Conservation (phyloP, 2,797 vertebrate species). For the Bovichtus diacanthus region DNA sequence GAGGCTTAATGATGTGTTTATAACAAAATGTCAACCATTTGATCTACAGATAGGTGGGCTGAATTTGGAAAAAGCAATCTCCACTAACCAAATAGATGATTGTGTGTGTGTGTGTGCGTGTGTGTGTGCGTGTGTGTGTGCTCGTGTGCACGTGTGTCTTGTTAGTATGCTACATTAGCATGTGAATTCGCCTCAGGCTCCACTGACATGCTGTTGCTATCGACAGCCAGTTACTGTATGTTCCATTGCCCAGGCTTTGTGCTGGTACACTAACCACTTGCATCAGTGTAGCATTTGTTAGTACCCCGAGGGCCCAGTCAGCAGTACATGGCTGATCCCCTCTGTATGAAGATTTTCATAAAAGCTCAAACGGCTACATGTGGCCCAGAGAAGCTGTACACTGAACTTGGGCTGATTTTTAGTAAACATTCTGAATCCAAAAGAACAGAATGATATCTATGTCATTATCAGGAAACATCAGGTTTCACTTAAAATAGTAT, state of each 20-base stretch:
- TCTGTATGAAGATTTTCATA: not conserved
- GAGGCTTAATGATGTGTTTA: not conserved
- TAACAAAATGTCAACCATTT: not conserved
- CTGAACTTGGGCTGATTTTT: not conserved
- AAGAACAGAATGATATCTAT: not conserved
- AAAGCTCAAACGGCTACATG: not conserved
- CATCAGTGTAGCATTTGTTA: not conserved
- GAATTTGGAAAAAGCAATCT: not conserved
- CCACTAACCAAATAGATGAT: not conserved
- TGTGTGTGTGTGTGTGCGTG: not conserved
- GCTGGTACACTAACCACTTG: constrained; percentile 5
- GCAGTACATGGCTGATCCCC: not conserved
- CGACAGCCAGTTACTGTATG: constrained; percentile 41
- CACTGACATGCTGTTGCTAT: constrained; percentile 26
- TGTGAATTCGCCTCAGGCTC: constrained; percentile 20
- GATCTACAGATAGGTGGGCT: not conserved
- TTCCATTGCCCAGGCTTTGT: constrained; percentile 11
- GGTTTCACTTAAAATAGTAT: not conserved
- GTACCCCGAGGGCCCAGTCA: not conserved
- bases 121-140: not conserved
- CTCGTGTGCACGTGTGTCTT: not conserved
- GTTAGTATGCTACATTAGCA: constrained; percentile 34
- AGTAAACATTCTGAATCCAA: not conserved
- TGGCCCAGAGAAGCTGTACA: not conserved
- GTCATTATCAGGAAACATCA: not conserved